Evolutionary conservation across 2,888 invertebrate species (phyloP).

Genomic region (Allolobophora icterica): DNA sequence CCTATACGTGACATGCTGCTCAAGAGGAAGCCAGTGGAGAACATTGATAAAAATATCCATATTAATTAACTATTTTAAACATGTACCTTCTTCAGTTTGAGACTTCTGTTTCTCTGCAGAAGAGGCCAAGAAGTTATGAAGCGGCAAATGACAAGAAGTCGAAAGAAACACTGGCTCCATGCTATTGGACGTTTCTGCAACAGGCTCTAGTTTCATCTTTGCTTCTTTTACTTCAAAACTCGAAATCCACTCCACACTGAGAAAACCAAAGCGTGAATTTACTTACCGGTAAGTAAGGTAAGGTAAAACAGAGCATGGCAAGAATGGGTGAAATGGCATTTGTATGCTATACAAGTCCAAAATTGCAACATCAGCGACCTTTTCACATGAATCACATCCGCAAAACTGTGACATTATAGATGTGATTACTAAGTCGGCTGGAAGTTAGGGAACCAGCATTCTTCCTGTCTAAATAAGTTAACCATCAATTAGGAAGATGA

Average conservation of each 20-base stretch:
- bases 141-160: not conserved
- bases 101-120: not conserved
- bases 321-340: not conserved
- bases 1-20: too few relatives aligned
- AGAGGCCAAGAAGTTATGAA: not conserved
- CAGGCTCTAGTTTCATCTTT: not conserved
- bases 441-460: too few relatives aligned
- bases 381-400: too few relatives aligned
- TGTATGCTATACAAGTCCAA: too few relatives aligned
- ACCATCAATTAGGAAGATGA: too few relatives aligned
- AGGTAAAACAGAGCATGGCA: not conserved
- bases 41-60: not conserved
- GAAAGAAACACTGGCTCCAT: not conserved
- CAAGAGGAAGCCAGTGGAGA: too few relatives aligned
- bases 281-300: not conserved
- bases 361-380: too few relatives aligned
- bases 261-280: not conserved
- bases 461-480: too few relatives aligned
- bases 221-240: not conserved
- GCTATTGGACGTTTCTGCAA: too few relatives aligned
- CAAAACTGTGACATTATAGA: too few relatives aligned
- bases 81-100: not conserved
- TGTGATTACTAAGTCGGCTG: too few relatives aligned
- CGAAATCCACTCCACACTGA: slow-evolving; percentile 17
- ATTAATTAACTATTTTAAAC: not conserved